Percentiles rank a stretch among this genome's conserved stretches.
phyloP scores from a whole-genome alignment of 2,888 invertebrate species.

The Chydorus sphaericus region DNA sequence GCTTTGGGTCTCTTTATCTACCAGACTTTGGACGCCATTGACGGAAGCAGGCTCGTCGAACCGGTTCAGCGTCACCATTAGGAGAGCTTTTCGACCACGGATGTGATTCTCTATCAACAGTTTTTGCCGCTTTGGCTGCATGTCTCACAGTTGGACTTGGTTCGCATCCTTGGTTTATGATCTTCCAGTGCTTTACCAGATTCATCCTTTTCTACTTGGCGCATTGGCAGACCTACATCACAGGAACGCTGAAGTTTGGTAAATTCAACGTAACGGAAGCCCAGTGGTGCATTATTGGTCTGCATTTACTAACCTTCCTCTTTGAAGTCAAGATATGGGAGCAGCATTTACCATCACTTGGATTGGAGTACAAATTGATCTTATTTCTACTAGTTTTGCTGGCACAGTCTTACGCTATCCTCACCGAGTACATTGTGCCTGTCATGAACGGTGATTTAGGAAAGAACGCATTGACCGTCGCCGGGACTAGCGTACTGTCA shows the following conservation, averaged over 20 bases:
- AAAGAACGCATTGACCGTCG: no score
- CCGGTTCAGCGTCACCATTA: conserved; percentile 76
- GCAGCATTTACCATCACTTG: no score
- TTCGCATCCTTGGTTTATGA: conserved; percentile 80
- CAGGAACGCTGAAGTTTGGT: conserved; percentile 76
- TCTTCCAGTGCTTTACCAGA: conserved; percentile 87
- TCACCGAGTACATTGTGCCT: no score
- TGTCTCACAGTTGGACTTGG: conserved; percentile 89
- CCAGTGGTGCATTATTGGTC: conserved; percentile 78
- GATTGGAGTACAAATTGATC: no score
- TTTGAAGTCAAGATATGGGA: conserved; percentile 82
- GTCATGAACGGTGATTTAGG: no score
- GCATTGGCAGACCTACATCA: conserved; percentile 99
- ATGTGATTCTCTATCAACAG: conserved; percentile 95
- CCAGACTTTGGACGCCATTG: conserved; percentile 96
- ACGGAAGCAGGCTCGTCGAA: conserved; percentile 95
- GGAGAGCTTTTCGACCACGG: conserved; percentile 99
- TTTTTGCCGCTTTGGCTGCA: conserved; percentile 92
- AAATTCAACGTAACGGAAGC: conserved; percentile 96
- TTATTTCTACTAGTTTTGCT: not conserved
- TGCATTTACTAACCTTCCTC: conserved; percentile 71
- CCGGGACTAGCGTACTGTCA: conserved; percentile 92
- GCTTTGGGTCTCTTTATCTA: conserved; percentile 89
- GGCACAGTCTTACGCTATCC: no score
- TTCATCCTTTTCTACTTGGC: conserved; percentile 95